These are phyloP conservation scores for Ischnura elegans DNA, from an alignment of 2,888 invertebrate species.

Conservation along the genomic window DNA sequence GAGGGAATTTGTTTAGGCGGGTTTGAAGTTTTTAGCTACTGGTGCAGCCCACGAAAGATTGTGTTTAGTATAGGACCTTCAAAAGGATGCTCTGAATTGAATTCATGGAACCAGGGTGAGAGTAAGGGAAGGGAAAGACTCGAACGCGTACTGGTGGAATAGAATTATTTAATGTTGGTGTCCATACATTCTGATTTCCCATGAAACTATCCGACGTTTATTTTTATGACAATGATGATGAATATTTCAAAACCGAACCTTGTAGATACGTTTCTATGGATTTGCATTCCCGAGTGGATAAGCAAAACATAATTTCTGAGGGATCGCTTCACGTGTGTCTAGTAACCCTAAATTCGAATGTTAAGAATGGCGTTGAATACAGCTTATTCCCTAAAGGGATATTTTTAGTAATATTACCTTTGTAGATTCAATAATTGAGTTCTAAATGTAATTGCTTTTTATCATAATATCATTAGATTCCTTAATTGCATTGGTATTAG, in stretches of 20 bases:
- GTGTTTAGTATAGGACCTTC: neutral
- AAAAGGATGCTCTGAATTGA: neutral
- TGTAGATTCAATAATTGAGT: too few species aligned
- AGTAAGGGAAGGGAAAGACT: neutral
- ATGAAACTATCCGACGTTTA: neutral
- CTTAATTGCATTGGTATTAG: too few species aligned
- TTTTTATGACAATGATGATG: neutral
- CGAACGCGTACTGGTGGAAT: neutral
- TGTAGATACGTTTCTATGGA: neutral
- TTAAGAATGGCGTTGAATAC: too few species aligned
- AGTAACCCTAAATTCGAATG: neutral
- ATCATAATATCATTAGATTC: too few species aligned
- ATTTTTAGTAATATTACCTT: too few species aligned
- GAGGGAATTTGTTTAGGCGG: neutral
- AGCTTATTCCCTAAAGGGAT: too few species aligned
- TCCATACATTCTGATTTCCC: neutral
- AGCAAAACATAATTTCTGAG: neutral
- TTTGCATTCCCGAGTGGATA: neutral
- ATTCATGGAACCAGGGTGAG: neutral
- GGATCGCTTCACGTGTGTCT: neutral
- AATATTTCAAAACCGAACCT: neutral
- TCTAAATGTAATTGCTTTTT: too few species aligned
- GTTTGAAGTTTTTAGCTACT: neutral
- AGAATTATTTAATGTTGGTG: neutral
- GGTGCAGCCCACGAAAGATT: neutral